Base-by-base conservation (phyloP, 2,797 vertebrate genomes). In the Glyptemys insculpta region DNA sequence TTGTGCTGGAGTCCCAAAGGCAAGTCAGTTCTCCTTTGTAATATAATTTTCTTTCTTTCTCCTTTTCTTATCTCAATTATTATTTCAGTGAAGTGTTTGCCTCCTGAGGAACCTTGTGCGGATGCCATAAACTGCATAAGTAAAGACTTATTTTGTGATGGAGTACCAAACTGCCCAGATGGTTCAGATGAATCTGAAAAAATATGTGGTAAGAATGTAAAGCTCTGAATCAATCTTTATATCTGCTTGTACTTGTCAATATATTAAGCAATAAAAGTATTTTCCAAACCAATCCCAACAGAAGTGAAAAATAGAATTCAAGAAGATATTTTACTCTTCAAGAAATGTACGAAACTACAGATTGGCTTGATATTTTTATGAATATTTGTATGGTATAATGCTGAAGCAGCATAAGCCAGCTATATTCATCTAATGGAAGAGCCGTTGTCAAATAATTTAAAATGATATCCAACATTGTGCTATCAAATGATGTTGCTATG, bases 141-240 rank as follows among this genome's bases (percentile, higher is more conserved):
- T 4, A 37, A 81, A 11, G 72, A 93, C 79, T 97, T 89, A 14
- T 98, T 99, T 96, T 99, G 99, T 98, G 99, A 99, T 85, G 99
- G 99, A 95, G 96, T 98, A 37, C 12, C 68, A 1, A 93, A 99
- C 94, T 99, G 99, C 85, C 97, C 98, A 0, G 98, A 99, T 59
- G 97, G 96, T 44, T 99, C 99, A 5, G 99, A 99, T 92, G 99
- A 99, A 98, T 96, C 97, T 41, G 79, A 79, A 25, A 80, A 93
- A 81, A 93, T n/a, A 86, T 99, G 99, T 96, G 99, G 99, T 99
- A 98, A 98, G 98, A 93, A 85, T 82, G 15, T 34, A 62, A 93
- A 95, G 2, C 21, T 14, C 5, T 83, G 25, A 82, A 34, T 72
- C 14, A 68, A 12, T 74, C 41, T 86, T 78, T n/a, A 89, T 87